Evolutionary conservation across 2,797 vertebrate genomes (phyloP), one percentile per base, ranked within the genome.

Genomic region (Hydrophis major): DNA sequence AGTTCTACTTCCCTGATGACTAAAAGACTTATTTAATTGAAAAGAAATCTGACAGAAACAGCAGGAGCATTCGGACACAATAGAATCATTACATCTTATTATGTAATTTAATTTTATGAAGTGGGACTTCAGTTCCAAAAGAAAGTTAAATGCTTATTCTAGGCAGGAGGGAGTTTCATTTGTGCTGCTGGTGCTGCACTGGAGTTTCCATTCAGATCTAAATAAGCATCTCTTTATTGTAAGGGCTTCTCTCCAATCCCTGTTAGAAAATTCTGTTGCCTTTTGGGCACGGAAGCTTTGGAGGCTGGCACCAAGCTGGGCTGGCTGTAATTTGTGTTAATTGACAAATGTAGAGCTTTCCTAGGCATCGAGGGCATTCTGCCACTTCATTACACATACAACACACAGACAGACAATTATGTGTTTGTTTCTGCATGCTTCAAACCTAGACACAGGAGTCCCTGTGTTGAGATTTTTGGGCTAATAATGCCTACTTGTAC

Each of bases 301-400:
- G 22, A 47, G 37, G 27, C 88, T 56, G 74, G 74, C 61, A 56
- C n/a, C 53, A 28, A 90, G 88, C 90, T 91, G 74, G 59, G 74
- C 59, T 86, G 47, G 59, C 47, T 92, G 37, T 61, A 87, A 92
- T 78, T 90, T 86, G 86, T 90, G 78, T 60, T 90, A 92, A 86
- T 66, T 56, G 78, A 86, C 47, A 93, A 50, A 88, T 90, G n/a
- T 93, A 90, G 14, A 87, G 28, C 55, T 93, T 93, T 88, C 90
- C 47, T 60, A 63, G 57, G 59, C 42, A 63, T 16, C 14, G 63
- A 37, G 42, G 37, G 37, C 59, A 86, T 20, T 27, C 74, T 90
- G 14, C 61, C 63, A 88, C 55, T 66, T 88, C 86, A 93, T 78
- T 69, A 28, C 61, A 22, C 74, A 47, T 22, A 47, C 74, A 47